Percentiles rank a stretch among this genome's conserved stretches.
Conservation (phyloP, 2,113 vertebrate genomes). For the Patagioenas fasciata region DNA sequence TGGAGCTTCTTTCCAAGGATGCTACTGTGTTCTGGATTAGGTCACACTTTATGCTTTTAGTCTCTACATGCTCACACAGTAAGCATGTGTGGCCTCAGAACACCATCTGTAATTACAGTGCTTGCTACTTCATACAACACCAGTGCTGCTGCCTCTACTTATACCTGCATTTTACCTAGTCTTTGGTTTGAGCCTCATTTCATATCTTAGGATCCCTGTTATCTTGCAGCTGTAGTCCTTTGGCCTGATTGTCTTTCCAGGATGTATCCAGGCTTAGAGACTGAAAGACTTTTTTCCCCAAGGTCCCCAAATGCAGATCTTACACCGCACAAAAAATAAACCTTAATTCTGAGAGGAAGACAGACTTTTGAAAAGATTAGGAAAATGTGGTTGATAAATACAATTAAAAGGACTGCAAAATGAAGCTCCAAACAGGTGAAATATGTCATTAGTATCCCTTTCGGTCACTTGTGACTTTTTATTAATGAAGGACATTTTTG, state of each 20-base stretch:
- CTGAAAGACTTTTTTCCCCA: not conserved
- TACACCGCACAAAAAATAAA: not conserved
- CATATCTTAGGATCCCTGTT: not conserved
- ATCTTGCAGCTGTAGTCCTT: not conserved
- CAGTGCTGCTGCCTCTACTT: not conserved
- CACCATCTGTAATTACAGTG: not conserved
- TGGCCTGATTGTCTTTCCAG: not conserved
- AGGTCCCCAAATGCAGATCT: not conserved
- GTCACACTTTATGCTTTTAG: not conserved
- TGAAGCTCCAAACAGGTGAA: not conserved
- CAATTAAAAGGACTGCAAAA: not conserved
- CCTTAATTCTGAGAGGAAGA: not conserved
- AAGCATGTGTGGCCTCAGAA: not conserved
- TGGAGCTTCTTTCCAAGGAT: not conserved
- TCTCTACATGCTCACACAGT: not conserved
- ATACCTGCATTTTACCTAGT: not conserved
- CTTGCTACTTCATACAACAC: not conserved
- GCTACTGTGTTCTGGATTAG: not conserved
- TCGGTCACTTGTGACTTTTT: not conserved
- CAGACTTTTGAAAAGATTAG: not conserved
- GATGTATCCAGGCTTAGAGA: not conserved
- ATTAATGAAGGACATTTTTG: not conserved
- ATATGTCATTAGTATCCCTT: not conserved
- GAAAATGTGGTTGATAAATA: not conserved
- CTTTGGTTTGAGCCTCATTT: not conserved